phyloP scores from a whole-genome alignment of 2,113 vertebrate species.

The Collichthys lucidus region DNA sequence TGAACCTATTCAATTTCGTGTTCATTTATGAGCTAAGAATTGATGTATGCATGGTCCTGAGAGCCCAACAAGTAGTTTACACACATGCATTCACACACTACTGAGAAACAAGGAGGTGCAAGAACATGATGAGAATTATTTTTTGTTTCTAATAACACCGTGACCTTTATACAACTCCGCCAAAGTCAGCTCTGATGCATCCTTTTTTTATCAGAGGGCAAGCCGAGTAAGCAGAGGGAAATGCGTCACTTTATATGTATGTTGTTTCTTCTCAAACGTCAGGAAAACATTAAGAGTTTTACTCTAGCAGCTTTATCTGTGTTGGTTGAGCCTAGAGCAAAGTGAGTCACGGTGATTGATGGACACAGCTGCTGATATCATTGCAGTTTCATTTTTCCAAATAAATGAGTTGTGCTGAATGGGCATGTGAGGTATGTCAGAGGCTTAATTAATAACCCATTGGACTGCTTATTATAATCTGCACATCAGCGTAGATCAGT shows the following conservation, averaged over 20 bases:
- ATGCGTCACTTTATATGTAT: slow-evolving; percentile 15
- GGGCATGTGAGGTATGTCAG: background rate
- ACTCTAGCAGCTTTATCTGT: background rate
- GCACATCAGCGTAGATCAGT: background rate
- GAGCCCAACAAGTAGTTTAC: background rate
- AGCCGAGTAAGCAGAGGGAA: background rate
- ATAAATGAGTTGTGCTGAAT: background rate
- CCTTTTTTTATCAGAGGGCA: background rate
- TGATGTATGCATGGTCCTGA: background rate
- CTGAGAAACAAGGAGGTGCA: background rate
- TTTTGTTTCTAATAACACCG: background rate
- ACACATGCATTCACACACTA: background rate
- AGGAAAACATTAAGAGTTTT: slow-evolving; percentile 9
- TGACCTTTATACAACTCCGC: slow-evolving; percentile 5
- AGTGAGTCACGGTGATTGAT: slow-evolving; percentile 8
- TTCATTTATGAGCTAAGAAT: background rate
- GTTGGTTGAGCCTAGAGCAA: background rate
- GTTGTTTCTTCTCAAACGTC: background rate
- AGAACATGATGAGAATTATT: background rate
- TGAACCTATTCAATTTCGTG: background rate
- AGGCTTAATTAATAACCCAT: background rate
- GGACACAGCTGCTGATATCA: background rate
- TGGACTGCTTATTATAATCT: background rate
- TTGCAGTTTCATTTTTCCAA: background rate
- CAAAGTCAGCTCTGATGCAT: slow-evolving; percentile 20